A percentile compares a stretch with the other conserved stretches of the same genome.
These are phyloP conservation scores for Drosophila subobscura DNA, from an alignment of 1,140 invertebrate species.

Conservation along the genomic window DNA sequence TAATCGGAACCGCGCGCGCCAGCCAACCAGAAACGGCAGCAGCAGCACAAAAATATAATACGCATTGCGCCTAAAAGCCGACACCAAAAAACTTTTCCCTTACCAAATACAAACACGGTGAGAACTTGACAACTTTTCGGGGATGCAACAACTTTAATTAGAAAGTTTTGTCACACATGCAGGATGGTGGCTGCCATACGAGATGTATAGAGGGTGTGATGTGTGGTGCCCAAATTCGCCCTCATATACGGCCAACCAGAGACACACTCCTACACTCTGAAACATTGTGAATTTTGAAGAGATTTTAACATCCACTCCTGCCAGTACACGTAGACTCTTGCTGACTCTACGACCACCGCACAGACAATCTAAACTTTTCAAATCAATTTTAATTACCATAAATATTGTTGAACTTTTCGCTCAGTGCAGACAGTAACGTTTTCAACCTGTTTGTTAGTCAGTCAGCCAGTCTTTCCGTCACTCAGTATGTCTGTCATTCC, in stretches of 20 bases:
- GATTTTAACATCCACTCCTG: neutral
- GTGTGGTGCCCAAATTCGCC: slow-evolving; percentile 18
- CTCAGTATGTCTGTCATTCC: slow-evolving; percentile 32
- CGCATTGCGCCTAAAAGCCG: slow-evolving; percentile 76
- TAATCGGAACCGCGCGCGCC: slow-evolving; percentile 37
- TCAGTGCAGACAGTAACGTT: slow-evolving; percentile 32
- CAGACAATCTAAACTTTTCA: slow-evolving; percentile 82
- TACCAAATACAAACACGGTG: slow-evolving; percentile 68
- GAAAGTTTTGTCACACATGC: slow-evolving; percentile 81
- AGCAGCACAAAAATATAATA: slow-evolving; percentile 43
- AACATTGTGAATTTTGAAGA: slow-evolving; percentile 58
- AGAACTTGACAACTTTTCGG: slow-evolving; percentile 71
- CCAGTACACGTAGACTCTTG: too few relatives aligned
- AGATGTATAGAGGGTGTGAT: neutral
- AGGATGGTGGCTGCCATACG: slow-evolving; percentile 16
- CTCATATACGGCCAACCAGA: slow-evolving; percentile 10
- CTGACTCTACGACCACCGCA: slow-evolving; percentile 52
- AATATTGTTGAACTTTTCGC: slow-evolving; percentile 72
- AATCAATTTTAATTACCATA: slow-evolving; percentile 83
- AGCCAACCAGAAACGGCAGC: slow-evolving; percentile 8
- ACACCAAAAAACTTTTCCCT: slow-evolving; percentile 56
- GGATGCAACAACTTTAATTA: slow-evolving; percentile 70
- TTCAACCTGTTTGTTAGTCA: slow-evolving; percentile 28
- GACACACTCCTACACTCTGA: slow-evolving; percentile 40
- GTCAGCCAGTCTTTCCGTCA: slow-evolving; percentile 17